Evolutionary conservation across 2,888 invertebrate species (phyloP), one percentile per base, ranked within the genome.

Genomic region (Polyommatus iphigenia): DNA sequence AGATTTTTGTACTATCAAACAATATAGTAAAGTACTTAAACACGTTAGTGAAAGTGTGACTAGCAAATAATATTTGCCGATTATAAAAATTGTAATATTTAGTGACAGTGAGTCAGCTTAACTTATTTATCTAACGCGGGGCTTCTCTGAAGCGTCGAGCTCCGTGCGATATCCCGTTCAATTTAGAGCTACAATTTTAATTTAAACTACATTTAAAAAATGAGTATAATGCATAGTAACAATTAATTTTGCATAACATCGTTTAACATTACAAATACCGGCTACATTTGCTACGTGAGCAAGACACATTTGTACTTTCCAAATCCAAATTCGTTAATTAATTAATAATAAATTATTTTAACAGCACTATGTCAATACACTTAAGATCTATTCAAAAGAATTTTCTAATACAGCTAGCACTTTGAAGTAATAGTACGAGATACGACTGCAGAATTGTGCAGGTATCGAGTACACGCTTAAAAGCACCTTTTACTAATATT

Each of bases 1-100:
- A 93, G 88, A 91, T 91, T 91, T 93, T 94, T 93, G 94, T 94
- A 93, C 94, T 94, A 93, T 94, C 92, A 89, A 93, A 92, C 91
- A 92, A 92, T 89, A 90, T 91, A 88, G 91, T 89, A 91, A 91
- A 92, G 90, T 92, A 93, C 90, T 89, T 90, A 91, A 85, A 88
- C 86, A 90, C 87, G 90, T 91, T 91, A 91, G 91, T 90, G 90
- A 89, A 86, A 87, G 89, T 89, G 92, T 92, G 93, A 93, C 92
- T 93, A 91, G 92, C 93, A 93, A 93, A 93, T 90, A 88, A 88
- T 82, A 92, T 94, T 94, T 94, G 93, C 94, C 87, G 88, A 85
- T 85, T 87, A 86, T 87, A 88, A 86, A 46, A 86, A 87, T 87
- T 87, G 83, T 87, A 85, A 85, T 86, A 86, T 89, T 83, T 88